Percentiles rank a stretch among this genome's conserved stretches.
Conservation (phyloP, 2,113 vertebrate genomes). For the Tor tambroides region DNA sequence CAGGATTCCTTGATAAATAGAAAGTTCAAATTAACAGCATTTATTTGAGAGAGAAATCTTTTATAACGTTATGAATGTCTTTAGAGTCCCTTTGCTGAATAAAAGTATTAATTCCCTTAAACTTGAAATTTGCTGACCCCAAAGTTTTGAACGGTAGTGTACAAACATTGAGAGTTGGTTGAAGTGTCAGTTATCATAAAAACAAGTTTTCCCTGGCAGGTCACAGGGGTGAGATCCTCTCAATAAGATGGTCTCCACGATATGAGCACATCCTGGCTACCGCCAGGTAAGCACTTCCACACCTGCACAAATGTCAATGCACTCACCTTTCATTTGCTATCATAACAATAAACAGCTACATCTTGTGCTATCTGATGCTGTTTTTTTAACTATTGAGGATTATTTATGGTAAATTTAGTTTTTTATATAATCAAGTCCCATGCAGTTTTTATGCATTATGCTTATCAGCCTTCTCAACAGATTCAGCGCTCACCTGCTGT, state of each 20-base stretch:
- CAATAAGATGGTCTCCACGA: slow-evolving; percentile 92
- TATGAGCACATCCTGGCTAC: slow-evolving; percentile 91
- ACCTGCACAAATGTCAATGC: not conserved
- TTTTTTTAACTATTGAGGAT: not conserved
- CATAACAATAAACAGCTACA: not conserved
- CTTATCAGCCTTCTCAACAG: not conserved
- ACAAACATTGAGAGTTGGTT: not conserved
- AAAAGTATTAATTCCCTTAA: not conserved
- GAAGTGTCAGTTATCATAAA: slow-evolving; percentile 1
- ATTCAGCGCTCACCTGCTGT: slow-evolving; percentile 66
- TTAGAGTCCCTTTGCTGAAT: not conserved
- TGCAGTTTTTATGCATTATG: slow-evolving; percentile 58
- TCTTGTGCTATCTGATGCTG: slow-evolving; percentile 6
- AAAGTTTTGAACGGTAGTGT: not conserved
- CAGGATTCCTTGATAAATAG: too few species aligned
- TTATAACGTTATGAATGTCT: not conserved
- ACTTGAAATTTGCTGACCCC: not conserved
- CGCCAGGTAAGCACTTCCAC: slow-evolving; percentile 82
- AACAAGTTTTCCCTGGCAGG: slow-evolving; percentile 72
- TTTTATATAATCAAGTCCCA: slow-evolving; percentile 34
- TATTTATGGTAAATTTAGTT: not conserved
- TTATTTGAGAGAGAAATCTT: not conserved
- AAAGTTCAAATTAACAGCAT: not conserved
- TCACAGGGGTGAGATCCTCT: slow-evolving; percentile 91
- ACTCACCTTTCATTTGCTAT: not conserved